Evolutionary conservation across 92 coral and sea anemone genomes (phyloP).

Genomic region (Zoanthus sociatus): DNA sequence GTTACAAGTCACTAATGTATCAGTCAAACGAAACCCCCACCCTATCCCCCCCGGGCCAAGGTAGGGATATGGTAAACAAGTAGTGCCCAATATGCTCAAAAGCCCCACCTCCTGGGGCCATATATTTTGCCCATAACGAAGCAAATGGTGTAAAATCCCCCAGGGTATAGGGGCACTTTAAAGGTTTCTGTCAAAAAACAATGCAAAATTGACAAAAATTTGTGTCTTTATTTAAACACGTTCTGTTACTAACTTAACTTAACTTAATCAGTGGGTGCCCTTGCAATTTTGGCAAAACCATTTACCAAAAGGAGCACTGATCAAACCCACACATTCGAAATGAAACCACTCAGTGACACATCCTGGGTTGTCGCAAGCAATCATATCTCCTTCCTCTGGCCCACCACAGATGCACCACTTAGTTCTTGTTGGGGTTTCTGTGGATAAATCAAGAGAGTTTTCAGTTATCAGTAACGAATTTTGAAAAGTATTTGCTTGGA

Average conservation of each 20-base stretch:
- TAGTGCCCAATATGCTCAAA: conserved; percentile 46
- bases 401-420: conserved; percentile 42
- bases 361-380: conserved; percentile 31
- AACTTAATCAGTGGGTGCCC: conserved; percentile 22
- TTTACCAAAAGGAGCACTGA: conserved; percentile 33
- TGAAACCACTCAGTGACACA: conserved; percentile 29
- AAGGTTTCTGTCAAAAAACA: conserved; percentile 18
- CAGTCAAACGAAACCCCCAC: conserved; percentile 42
- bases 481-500: conserved; percentile 22
- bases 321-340: conserved; percentile 9
- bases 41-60: conserved; percentile 40
- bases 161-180: conserved; percentile 42
- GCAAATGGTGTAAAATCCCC: conserved; percentile 46
- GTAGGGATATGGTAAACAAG: conserved; percentile 38
- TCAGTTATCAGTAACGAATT: conserved; percentile 28
- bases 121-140: conserved; percentile 38
- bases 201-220: conserved; percentile 28
- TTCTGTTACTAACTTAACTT: conserved; percentile 26
- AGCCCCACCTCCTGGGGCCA: conserved; percentile 46
- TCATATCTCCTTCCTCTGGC: conserved; percentile 33
- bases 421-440: conserved; percentile 28
- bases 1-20: neutral
- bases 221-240: conserved; percentile 24
- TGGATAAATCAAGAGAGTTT: conserved; percentile 9
- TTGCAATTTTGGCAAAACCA: conserved; percentile 28